phyloP scores from a whole-genome alignment of 2,797 vertebrate species.

The Xerus rutilus region DNA sequence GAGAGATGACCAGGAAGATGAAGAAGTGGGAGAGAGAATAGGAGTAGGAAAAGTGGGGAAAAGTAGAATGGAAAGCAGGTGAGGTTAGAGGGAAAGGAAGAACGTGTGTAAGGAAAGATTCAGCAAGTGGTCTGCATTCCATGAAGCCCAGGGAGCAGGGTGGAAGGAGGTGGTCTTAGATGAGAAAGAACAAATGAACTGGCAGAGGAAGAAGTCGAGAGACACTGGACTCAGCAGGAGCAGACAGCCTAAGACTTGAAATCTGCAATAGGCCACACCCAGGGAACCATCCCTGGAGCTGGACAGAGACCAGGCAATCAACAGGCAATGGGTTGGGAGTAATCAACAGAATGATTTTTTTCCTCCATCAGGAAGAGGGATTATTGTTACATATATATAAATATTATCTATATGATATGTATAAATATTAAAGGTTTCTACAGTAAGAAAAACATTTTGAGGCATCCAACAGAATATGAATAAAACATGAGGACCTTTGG shows the following conservation, averaged over 20 bases:
- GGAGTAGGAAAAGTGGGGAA: background rate
- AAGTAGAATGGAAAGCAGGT: background rate
- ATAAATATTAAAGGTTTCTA: background rate
- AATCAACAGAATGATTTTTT: background rate
- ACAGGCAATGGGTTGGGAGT: background rate
- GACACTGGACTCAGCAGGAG: background rate
- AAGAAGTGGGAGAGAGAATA: background rate
- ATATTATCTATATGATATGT: too few species aligned
- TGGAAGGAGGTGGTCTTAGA: background rate
- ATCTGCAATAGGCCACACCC: background rate
- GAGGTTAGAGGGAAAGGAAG: background rate
- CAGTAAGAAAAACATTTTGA: background rate
- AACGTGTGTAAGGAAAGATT: background rate
- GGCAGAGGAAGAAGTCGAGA: background rate
- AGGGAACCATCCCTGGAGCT: background rate
- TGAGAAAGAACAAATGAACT: background rate
- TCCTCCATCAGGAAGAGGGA: background rate
- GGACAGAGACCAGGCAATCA: background rate
- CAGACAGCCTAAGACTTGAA: too few species aligned
- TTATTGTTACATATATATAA: background rate
- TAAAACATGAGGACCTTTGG: constrained; percentile 69
- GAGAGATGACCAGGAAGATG: background rate
- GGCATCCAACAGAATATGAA: constrained; percentile 47
- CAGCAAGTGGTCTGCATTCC: too few species aligned
- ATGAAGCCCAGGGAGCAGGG: too few species aligned